phyloP scores from a whole-genome alignment of 2,113 vertebrate species.

The Paralichthys olivaceus region DNA sequence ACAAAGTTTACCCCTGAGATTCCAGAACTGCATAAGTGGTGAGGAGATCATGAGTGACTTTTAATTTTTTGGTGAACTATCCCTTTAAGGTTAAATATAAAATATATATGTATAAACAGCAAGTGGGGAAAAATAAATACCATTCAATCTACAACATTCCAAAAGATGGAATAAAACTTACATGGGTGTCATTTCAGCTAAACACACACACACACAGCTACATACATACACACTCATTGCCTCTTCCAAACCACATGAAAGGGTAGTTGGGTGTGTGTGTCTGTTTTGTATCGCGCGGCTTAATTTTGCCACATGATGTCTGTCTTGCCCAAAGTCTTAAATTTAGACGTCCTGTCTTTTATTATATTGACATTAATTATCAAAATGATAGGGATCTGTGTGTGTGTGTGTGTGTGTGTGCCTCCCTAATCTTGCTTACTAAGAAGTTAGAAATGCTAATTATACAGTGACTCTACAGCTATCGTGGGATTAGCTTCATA shows the following conservation, averaged over 20 bases:
- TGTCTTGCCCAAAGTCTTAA: constrained; percentile 53
- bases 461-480: constrained; percentile 60
- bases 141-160: neutral
- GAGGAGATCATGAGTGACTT: too few relatives aligned
- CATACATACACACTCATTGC: neutral
- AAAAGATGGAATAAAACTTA: neutral
- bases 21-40: too few relatives aligned
- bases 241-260: constrained; percentile 59
- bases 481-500: constrained; percentile 44
- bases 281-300: constrained; percentile 58
- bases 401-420: constrained; percentile 19
- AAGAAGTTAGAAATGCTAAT: constrained; percentile 66
- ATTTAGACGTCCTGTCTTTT: constrained; percentile 63
- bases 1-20: too few relatives aligned
- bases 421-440: constrained; percentile 52
- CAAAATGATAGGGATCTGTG: constrained; percentile 69
- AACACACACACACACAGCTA: constrained; percentile 1
- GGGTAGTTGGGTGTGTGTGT: constrained; percentile 50
- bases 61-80: too few relatives aligned
- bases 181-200: neutral
- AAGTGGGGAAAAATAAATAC: neutral
- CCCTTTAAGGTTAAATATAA: neutral
- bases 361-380: constrained; percentile 73
- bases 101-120: neutral
- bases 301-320: constrained; percentile 50